Evolutionary conservation across 2,797 vertebrate species (phyloP).

Genomic region (Arremon brunneinucha): DNA sequence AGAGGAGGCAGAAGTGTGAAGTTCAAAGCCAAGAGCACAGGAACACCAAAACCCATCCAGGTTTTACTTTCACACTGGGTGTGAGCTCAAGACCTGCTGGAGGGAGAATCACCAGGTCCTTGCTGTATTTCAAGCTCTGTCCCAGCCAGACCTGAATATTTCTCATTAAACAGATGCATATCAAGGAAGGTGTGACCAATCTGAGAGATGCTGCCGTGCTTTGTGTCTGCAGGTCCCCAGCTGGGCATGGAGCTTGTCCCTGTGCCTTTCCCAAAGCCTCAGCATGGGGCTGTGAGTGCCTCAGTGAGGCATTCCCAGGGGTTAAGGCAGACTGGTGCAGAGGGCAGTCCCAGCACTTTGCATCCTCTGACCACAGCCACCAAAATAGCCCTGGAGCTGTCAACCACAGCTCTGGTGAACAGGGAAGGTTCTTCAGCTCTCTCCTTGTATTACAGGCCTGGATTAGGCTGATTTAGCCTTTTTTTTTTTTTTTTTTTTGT

Average conservation of each 20-base stretch:
- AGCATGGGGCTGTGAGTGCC: accelerated
- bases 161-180: not conserved
- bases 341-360: accelerated
- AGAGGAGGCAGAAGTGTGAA: not conserved
- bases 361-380: not conserved
- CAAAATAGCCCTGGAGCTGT: not conserved
- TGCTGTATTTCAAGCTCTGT: not conserved
- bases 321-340: not conserved
- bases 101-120: not conserved
- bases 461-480: conserved; percentile 22
- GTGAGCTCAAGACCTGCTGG: not conserved
- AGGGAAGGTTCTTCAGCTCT: not conserved
- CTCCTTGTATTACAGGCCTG: not conserved
- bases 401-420: not conserved
- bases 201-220: not conserved
- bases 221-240: not conserved
- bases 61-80: not conserved
- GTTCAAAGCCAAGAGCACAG: not conserved
- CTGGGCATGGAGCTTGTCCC: not conserved
- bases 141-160: not conserved
- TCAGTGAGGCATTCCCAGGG: not conserved
- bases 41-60: not conserved
- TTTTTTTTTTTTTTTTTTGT: not conserved
- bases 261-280: not conserved
- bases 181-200: not conserved